Evolutionary conservation across 2,113 vertebrate species (phyloP).

Genomic region (Smithornis capensis): DNA sequence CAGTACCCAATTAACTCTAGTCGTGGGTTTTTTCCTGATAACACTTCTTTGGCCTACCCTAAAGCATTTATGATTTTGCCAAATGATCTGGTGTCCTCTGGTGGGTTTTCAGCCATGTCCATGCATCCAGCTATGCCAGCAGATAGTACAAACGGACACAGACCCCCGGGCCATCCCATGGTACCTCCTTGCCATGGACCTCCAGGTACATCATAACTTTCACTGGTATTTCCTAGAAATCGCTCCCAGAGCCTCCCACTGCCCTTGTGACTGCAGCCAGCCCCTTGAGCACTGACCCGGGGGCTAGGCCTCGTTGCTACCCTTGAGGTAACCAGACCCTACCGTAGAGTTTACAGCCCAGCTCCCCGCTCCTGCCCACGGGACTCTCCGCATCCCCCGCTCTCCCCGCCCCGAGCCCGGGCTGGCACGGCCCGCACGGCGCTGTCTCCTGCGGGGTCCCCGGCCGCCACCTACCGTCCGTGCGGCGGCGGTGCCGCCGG

Average conservation of each 20-base stretch:
- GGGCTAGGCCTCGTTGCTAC: not conserved
- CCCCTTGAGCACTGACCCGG: not conserved
- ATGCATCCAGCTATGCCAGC: fast-evolving
- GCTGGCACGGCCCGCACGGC: not conserved
- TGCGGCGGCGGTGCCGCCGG: not conserved
- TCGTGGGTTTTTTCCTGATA: not conserved
- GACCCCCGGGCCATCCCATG: fast-evolving
- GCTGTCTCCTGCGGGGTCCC: not conserved
- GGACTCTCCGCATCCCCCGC: not conserved
- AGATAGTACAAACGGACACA: fast-evolving
- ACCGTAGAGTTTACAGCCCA: no score
- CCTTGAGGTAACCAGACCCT: not conserved
- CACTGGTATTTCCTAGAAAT: not conserved
- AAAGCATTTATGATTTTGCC: not conserved
- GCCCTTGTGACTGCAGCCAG: fast-evolving
- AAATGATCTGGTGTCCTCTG: not conserved
- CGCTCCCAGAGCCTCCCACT: not conserved
- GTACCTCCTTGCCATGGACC: fast-evolving
- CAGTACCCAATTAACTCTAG: not conserved
- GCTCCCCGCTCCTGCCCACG: not conserved
- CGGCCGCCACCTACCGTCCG: not conserved
- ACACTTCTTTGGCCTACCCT: not conserved
- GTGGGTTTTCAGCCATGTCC: not conserved
- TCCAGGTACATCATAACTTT: not conserved
- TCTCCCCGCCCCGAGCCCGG: fast-evolving